These are phyloP conservation scores for Pedetes capensis DNA, from an alignment of 2,113 vertebrate genomes.

Conservation along the genomic window DNA sequence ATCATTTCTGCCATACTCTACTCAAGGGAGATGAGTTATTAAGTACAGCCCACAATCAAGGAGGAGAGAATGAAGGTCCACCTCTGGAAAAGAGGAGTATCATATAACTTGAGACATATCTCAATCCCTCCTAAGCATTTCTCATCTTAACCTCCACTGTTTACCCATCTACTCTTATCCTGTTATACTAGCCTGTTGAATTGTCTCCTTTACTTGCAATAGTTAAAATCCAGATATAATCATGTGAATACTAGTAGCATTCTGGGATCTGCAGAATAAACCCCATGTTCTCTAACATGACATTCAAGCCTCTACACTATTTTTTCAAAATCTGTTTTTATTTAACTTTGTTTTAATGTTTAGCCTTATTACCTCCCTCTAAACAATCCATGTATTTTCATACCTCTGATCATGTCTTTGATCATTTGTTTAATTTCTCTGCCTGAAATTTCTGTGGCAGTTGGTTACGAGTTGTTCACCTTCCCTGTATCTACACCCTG, in stretches of 20 bases:
- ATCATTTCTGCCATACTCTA: neutral
- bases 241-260: neutral
- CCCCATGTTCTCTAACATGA: neutral
- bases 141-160: neutral
- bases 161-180: neutral
- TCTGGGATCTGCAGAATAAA: neutral
- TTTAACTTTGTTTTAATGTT: neutral
- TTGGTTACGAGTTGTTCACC: neutral
- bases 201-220: neutral
- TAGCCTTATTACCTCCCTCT: neutral
- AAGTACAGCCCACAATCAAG: neutral
- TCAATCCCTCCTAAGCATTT: neutral
- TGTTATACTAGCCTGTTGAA: neutral
- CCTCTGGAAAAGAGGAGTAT: neutral
- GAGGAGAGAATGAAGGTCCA: neutral
- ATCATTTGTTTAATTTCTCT: neutral
- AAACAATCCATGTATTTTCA: neutral
- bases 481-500: neutral
- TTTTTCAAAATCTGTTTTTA: neutral
- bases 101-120: neutral
- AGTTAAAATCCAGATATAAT: neutral
- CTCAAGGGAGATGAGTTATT: neutral
- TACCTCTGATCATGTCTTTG: neutral
- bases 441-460: neutral
- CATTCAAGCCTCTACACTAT: neutral